phyloP scores from a whole-genome alignment of 2,113 vertebrate species.

The Rhegmatorhina hoffmannsi region DNA sequence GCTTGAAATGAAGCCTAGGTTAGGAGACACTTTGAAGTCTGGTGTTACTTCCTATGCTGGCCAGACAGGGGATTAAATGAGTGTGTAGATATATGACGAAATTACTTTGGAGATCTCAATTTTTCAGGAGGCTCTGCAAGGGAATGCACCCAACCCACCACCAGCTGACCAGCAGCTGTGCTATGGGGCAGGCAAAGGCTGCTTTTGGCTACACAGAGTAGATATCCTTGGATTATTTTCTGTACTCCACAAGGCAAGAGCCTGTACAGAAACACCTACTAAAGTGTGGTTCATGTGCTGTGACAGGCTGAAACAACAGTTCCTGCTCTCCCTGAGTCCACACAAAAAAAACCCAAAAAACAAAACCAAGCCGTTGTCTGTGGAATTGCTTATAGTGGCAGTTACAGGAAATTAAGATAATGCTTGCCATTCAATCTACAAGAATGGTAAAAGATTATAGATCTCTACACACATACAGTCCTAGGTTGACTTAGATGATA shows the following conservation, averaged over 20 bases:
- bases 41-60: background rate
- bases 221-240: background rate
- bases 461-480: background rate
- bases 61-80: background rate
- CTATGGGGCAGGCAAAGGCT: background rate
- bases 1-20: background rate
- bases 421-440: background rate
- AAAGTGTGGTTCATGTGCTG: background rate
- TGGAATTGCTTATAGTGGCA: background rate
- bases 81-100: background rate
- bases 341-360: background rate
- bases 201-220: background rate
- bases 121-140: background rate
- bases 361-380: too few species aligned
- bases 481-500: background rate
- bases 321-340: background rate
- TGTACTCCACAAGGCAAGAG: background rate
- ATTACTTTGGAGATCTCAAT: background rate
- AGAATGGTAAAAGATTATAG: background rate
- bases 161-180: rapidly evolving
- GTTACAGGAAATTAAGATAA: background rate
- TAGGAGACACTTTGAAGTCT: background rate
- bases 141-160: rapidly evolving
- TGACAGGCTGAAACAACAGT: background rate
- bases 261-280: background rate